These are phyloP conservation scores for Sturmia bella DNA, from an alignment of 2,888 invertebrate species.

Conservation along the genomic window DNA sequence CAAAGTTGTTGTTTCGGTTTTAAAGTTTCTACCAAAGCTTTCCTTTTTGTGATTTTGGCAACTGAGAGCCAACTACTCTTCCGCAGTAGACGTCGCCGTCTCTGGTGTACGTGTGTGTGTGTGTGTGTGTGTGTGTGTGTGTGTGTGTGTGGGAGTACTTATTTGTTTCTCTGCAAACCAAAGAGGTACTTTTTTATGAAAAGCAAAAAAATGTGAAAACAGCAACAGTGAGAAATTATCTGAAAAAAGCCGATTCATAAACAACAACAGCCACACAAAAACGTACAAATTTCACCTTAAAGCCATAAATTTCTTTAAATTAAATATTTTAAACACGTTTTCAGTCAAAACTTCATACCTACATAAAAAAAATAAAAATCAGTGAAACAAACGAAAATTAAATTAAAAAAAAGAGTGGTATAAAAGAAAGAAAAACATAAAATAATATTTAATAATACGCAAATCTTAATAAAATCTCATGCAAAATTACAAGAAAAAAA, in stretches of 20 bases:
- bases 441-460: background rate
- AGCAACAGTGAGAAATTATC: background rate
- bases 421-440: slow-evolving; percentile 4
- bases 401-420: background rate
- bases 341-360: background rate
- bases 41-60: slow-evolving; percentile 13
- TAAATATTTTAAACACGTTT: slow-evolving; percentile 66
- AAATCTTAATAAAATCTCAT: too few relatives aligned
- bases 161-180: background rate
- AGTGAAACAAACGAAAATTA: slow-evolving; percentile 31
- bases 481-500: background rate
- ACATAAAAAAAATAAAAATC: slow-evolving; percentile 9
- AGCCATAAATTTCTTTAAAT: slow-evolving; percentile 47
- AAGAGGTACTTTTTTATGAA: background rate
- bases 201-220: background rate
- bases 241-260: background rate
- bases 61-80: slow-evolving; percentile 11
- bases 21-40: slow-evolving; percentile 5
- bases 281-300: slow-evolving; percentile 50
- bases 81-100: slow-evolving; percentile 22
- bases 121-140: slow-evolving; percentile 6
- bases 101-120: background rate
- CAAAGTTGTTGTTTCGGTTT: slow-evolving; percentile 41
- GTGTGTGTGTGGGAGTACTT: background rate
- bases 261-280: slow-evolving; percentile 20